Evolutionary conservation across 35 echinoderm and acorn worm genomes (phyloP).

Genomic region (Ophioderma brevispina): DNA sequence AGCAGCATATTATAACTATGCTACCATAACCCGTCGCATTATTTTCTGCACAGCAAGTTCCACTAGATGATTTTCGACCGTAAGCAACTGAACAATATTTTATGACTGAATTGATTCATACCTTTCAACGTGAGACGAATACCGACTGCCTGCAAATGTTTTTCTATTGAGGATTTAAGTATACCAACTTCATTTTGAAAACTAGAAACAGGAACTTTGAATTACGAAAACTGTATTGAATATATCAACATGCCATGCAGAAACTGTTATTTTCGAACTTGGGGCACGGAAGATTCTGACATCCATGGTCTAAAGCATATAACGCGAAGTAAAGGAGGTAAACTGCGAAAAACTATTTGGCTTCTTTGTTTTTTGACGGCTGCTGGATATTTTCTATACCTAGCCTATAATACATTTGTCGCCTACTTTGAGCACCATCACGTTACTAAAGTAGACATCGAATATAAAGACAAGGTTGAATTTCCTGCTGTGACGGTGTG

Average conservation of each 20-base stretch:
- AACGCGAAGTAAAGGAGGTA: slow-evolving; percentile 13
- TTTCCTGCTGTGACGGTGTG: slow-evolving; percentile 80
- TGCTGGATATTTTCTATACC: slow-evolving; percentile 16
- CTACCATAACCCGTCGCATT: too few species aligned
- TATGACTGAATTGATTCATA: too few species aligned
- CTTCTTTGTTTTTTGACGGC: slow-evolving; percentile 9
- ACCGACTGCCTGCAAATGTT: too few species aligned
- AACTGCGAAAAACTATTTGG: slow-evolving; percentile 20
- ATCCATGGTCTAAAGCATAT: slow-evolving; percentile 65
- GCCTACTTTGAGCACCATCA: slow-evolving; percentile 58
- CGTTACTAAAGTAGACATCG: slow-evolving; percentile 73
- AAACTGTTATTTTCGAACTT: slow-evolving; percentile 30
- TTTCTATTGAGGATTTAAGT: too few species aligned
- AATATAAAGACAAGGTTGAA: slow-evolving; percentile 25
- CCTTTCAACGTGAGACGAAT: too few species aligned
- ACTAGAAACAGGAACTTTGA: too few species aligned
- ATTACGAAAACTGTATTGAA: too few species aligned
- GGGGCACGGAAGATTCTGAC: slow-evolving; percentile 49
- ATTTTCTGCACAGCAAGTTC: too few species aligned
- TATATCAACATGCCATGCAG: slow-evolving; percentile 18
- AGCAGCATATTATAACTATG: too few species aligned
- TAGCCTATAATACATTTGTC: slow-evolving; percentile 7
- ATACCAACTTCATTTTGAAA: too few species aligned
- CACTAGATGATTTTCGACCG: too few species aligned
- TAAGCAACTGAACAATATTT: too few species aligned